A percentile compares a stretch with the other conserved stretches of the same genome.
phyloP scores from a whole-genome alignment of 2,888 invertebrate species.

The Drepana falcataria region DNA sequence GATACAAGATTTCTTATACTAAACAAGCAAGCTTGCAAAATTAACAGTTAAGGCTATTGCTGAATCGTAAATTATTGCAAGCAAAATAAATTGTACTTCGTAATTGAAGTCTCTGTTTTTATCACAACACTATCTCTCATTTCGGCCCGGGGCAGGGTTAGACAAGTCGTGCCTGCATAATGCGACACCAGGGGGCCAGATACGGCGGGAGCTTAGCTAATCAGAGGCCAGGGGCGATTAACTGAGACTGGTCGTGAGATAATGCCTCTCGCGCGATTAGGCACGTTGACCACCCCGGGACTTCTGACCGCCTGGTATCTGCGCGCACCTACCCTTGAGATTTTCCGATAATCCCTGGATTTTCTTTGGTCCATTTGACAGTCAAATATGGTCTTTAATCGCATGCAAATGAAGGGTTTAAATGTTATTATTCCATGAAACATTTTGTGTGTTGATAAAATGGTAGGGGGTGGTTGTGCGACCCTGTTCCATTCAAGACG shows the following conservation, averaged over 20 bases:
- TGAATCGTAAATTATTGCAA: not conserved
- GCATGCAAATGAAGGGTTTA: slow-evolving; percentile 10
- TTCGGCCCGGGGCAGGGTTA: slow-evolving; percentile 31
- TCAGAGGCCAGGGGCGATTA: slow-evolving; percentile 70
- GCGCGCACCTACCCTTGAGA: slow-evolving; percentile 37
- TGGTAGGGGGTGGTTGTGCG: not conserved
- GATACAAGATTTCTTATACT: no score
- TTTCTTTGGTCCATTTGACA: slow-evolving; percentile 40
- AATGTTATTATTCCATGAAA: slow-evolving; percentile 10
- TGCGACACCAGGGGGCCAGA: slow-evolving; percentile 59
- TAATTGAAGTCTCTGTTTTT: slow-evolving; percentile 13
- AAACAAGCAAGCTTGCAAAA: no score
- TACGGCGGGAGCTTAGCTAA: slow-evolving; percentile 68
- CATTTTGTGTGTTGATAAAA: not conserved
- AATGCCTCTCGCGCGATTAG: slow-evolving; percentile 74
- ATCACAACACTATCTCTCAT: slow-evolving; percentile 32
- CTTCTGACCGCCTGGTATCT: slow-evolving; percentile 53
- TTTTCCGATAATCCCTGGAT: slow-evolving; percentile 41
- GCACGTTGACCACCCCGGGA: slow-evolving; percentile 62
- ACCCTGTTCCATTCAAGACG: no score
- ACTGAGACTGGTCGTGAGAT: slow-evolving; percentile 61
- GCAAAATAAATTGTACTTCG: not conserved
- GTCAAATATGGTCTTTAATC: slow-evolving; percentile 21
- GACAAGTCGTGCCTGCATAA: slow-evolving; percentile 68
- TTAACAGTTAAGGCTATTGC: not conserved